These are phyloP conservation scores for Aphodius sticticus DNA, from an alignment of 2,888 invertebrate species.

Conservation along the genomic window DNA sequence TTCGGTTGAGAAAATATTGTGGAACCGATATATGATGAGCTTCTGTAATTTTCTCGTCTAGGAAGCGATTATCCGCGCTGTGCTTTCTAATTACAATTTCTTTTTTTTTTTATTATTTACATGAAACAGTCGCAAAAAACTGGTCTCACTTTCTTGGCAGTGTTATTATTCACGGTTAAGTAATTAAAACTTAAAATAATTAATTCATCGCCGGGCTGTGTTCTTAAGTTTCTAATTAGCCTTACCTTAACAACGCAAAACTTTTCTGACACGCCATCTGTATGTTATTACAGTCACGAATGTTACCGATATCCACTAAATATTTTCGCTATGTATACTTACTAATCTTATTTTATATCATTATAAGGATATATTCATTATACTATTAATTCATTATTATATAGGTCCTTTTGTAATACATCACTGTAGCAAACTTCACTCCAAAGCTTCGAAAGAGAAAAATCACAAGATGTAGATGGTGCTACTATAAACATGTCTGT, in stretches of 20 bases:
- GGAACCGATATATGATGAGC: no score
- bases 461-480: no score
- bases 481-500: no score
- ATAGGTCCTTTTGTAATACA: no score
- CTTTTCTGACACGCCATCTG: not conserved
- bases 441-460: no score
- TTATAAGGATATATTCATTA: no score
- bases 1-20: no score
- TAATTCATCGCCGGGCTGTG: not conserved
- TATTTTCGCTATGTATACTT: not conserved
- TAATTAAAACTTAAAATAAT: conserved; percentile 4
- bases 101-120: not conserved
- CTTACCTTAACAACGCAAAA: not conserved
- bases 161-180: not conserved
- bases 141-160: not conserved
- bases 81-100: not conserved
- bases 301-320: not conserved
- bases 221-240: not conserved
- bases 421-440: no score
- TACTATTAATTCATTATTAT: no score
- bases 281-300: not conserved
- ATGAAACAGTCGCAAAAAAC: not conserved
- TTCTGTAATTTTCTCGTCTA: no score
- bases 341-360: no score
- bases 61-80: no score